Evolutionary conservation across 1,140 invertebrate genomes (phyloP), one percentile per base, ranked within the genome.

Genomic region (Orius laevigatus): DNA sequence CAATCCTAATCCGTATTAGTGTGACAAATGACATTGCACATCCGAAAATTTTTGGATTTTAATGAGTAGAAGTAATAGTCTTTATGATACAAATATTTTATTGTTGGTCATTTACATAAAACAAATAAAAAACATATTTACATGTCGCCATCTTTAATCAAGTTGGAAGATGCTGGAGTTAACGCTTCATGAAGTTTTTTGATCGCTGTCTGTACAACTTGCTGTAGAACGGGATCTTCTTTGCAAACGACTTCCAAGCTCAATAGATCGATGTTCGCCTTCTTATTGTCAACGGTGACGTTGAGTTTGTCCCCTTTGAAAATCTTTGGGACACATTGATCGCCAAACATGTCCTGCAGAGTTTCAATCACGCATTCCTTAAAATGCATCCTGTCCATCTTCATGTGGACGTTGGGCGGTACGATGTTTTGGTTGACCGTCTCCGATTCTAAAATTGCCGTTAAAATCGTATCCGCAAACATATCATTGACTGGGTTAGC

Each of bases 401-500:
- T 78, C 58, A 65, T 76, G 57, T 68, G 72, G 54, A 65, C 71
- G 48, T 67, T 76, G 48, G 68, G 67, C 59, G 63, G 73, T 65
- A 81, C 60, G 57, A 75, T 58, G 58, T 71, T 63, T 51, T 69
- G 64, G 56, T 80, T 75, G 55, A 76, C 57, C 15, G 58, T 58
- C 54, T 86, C 81, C 2, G 83, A 82, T 63, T 84, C 78, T 52
- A 90, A 68, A 31, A 89, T 69, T 36, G 76, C 86, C 8, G 86
- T 82, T 31, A 97, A 68, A 10, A 95, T 81, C 14, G 92, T 82
- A 70, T 98, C 94, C 1, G 94, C 91, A 66, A 88, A 97, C 88
- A 98, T 97, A 64, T 98, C 94, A 60, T 90, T 87, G 14, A 95
- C 81, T 9, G 93, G 92, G 60, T 84, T 90, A 12, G 91, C 87